Evolutionary conservation across 2,797 vertebrate species (phyloP).

Genomic region (Halcyon leucocephala): DNA sequence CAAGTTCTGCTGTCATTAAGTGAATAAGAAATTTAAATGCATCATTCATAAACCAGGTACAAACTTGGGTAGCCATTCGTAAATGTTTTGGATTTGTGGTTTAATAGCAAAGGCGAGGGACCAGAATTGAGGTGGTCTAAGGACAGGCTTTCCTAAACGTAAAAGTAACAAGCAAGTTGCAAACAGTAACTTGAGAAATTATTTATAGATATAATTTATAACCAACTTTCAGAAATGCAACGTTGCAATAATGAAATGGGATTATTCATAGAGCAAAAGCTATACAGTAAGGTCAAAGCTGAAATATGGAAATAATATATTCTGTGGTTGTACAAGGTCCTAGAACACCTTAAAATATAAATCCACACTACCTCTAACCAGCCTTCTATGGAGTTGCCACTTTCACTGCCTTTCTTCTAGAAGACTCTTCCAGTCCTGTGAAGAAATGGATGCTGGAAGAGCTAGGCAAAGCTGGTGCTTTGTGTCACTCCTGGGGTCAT

Average conservation of each 20-base stretch:
- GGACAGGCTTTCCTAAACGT: background rate
- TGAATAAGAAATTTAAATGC: background rate
- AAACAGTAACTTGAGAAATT: slow-evolving; percentile 15
- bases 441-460: background rate
- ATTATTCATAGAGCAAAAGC: slow-evolving; percentile 51
- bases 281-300: slow-evolving; percentile 48
- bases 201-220: slow-evolving; percentile 58
- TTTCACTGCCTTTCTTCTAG: background rate
- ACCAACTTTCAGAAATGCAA: slow-evolving; percentile 60
- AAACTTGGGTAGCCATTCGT: background rate
- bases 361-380: background rate
- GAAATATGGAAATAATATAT: slow-evolving; percentile 60
- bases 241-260: slow-evolving; percentile 51
- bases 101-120: background rate
- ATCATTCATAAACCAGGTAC: background rate
- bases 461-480: background rate
- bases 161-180: background rate
- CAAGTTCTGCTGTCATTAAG: background rate
- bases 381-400: background rate
- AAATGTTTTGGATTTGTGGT: background rate
- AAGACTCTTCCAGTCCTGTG: background rate
- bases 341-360: slow-evolving; percentile 3
- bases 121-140: background rate
- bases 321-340: slow-evolving; percentile 39
- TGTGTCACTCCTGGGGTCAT: accelerated